Conservation (phyloP, 2,797 vertebrate genomes). For the Bradypodion pumilum region DNA sequence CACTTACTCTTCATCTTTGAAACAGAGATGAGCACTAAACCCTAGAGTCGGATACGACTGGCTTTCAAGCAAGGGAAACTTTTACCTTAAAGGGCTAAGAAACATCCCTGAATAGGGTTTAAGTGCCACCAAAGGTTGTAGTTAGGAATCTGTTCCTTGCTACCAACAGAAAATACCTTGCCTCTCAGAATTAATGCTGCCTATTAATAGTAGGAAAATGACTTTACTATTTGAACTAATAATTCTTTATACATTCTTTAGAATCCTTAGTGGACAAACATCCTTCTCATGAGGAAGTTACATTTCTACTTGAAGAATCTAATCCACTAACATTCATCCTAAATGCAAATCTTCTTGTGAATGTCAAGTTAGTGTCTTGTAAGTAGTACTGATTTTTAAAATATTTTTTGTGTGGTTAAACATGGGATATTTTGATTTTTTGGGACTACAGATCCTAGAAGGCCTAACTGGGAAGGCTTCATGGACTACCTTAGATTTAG, state of each 20-base stretch:
- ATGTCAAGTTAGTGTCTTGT: conserved; percentile 89
- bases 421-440: too few relatives aligned
- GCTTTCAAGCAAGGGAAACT: too few relatives aligned
- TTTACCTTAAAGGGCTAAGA: background rate
- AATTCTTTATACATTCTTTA: conserved; percentile 53
- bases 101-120: background rate
- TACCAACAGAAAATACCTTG: background rate
- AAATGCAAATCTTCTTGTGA: conserved; percentile 91
- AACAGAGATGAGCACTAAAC: too few relatives aligned
- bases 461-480: too few relatives aligned
- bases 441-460: too few relatives aligned
- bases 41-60: too few relatives aligned
- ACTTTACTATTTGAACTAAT: conserved; percentile 14
- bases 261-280: conserved; percentile 84
- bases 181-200: background rate
- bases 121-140: background rate
- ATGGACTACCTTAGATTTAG: too few relatives aligned
- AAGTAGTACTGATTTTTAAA: conserved; percentile 71
- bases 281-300: conserved; percentile 83
- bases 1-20: too few relatives aligned
- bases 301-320: conserved; percentile 81
- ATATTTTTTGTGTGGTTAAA: too few relatives aligned
- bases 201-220: background rate
- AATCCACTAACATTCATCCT: conserved; percentile 88
- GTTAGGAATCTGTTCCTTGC: background rate